Evolutionary conservation across 2,113 vertebrate species (phyloP).

Genomic region (Psammodynastes pulverulentus): DNA sequence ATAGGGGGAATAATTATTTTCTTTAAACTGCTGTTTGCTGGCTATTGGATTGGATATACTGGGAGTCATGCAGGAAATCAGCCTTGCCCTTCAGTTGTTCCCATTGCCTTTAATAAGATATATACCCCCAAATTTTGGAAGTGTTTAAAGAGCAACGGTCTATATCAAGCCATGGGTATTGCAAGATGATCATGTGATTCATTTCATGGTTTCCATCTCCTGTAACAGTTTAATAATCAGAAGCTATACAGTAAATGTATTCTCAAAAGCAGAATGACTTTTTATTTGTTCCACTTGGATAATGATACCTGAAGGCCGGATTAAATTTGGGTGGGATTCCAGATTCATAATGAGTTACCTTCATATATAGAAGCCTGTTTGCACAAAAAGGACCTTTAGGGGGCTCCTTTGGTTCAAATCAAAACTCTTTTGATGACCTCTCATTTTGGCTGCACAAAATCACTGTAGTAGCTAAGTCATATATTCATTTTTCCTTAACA

Average conservation of each 20-base stretch:
- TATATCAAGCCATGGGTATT: background rate
- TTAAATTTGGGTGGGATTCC: background rate
- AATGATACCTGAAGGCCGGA: background rate
- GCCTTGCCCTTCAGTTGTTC: background rate
- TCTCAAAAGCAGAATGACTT: background rate
- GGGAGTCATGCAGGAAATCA: background rate
- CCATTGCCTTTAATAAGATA: background rate
- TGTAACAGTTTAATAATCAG: background rate
- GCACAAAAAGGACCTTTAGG: background rate
- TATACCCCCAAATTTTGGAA: background rate
- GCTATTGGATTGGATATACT: background rate
- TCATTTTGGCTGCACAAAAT: background rate
- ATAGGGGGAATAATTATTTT: background rate
- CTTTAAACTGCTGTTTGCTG: background rate
- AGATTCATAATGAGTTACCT: background rate
- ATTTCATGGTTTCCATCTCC: background rate
- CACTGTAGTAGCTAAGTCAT: background rate
- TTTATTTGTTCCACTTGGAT: background rate
- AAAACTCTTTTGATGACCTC: background rate
- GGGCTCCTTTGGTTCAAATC: background rate
- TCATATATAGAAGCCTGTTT: background rate
- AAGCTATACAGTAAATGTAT: background rate
- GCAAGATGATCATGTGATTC: background rate
- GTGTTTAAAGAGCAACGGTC: background rate
- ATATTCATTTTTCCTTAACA: background rate